Base-by-base conservation (phyloP, 2,113 vertebrate genomes). In the Peromyscus maniculatus region DNA sequence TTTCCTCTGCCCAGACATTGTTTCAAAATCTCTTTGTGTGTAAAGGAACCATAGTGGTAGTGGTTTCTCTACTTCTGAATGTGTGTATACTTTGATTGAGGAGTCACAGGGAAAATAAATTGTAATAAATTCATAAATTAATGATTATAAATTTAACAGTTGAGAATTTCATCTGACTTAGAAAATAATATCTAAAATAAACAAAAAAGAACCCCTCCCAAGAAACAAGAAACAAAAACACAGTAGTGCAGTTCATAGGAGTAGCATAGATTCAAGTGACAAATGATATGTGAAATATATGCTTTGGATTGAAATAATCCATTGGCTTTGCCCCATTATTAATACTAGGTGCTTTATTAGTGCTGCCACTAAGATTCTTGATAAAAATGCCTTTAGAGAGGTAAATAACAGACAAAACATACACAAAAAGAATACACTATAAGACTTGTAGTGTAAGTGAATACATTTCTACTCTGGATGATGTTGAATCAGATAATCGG, bases 211-310 rank as follows among this genome's bases (percentile, higher is more conserved):
- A 16, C 13, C 13, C 66, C 39, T 52, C 52, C 52, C 8, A 9
- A 49, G 17, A 52, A 69, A 71, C 33, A 71, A 36, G 19, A 21
- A n/a, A 4, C 46, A 95, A 91, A 49, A 97, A 91, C 43, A 55
- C 24, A 92, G 72, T 94, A 1, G 2, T 91, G 52, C 4, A 83
- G 15, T 78, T 97, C 74, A 74, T 93, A 74, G 24, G 55, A 93
- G 59, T 80, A 88, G 26, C 15, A 75, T 92, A 97, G 64, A 91
- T 92, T 94, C 94, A 96, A 94, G 91, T 93, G 80, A 94, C 89
- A 78, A 97, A 96, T 91, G 94, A 94, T 91, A 28, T 75, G 87
- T 82, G 94, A 78, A 97, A 96, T 92, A 31, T 79, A 88, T 28
- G 86, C 84, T 86, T 55, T 82, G 64, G 16, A 15, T 55, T 94